Evolutionary conservation across 2,888 invertebrate species (phyloP).

Genomic region (Yponomeuta plumbellus): DNA sequence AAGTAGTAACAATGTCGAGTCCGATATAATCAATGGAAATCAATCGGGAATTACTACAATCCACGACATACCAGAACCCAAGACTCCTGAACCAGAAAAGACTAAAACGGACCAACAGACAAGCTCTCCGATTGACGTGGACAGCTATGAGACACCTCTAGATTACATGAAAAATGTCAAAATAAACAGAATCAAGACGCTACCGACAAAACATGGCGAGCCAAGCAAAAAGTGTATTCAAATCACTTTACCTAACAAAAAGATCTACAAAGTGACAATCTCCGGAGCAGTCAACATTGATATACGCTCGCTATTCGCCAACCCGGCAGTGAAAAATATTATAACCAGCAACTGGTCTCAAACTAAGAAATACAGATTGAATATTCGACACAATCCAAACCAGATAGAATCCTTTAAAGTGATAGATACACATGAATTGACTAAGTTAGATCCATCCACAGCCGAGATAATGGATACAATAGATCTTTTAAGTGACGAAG

Average conservation of each 20-base stretch:
- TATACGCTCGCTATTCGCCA: slow-evolving; percentile 43
- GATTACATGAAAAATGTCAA: slow-evolving; percentile 24
- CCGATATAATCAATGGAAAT: not conserved
- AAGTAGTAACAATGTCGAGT: not conserved
- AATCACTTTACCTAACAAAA: slow-evolving; percentile 50
- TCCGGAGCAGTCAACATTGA: slow-evolving; percentile 41
- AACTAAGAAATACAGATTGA: slow-evolving; percentile 44
- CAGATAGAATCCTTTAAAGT: not conserved
- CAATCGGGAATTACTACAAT: not conserved
- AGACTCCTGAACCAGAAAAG: not conserved
- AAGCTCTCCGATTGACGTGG: not conserved
- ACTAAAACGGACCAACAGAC: not conserved
- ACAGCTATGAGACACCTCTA: not conserved
- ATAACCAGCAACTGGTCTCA: slow-evolving; percentile 37
- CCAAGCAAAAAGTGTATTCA: slow-evolving; percentile 41
- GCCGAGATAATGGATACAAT: slow-evolving; percentile 42
- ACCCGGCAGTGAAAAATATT: slow-evolving; percentile 42
- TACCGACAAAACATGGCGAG: slow-evolving; percentile 24
- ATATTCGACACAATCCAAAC: slow-evolving; percentile 38
- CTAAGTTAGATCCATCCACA: slow-evolving; percentile 8
- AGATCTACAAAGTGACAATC: slow-evolving; percentile 51
- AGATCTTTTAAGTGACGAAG: slow-evolving; percentile 61
- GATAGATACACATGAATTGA: not conserved
- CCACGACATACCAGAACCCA: not conserved
- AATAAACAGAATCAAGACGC: slow-evolving; percentile 39